Evolutionary conservation across 2,113 vertebrate genomes (phyloP).

Genomic region (Deroptyus accipitrinus): DNA sequence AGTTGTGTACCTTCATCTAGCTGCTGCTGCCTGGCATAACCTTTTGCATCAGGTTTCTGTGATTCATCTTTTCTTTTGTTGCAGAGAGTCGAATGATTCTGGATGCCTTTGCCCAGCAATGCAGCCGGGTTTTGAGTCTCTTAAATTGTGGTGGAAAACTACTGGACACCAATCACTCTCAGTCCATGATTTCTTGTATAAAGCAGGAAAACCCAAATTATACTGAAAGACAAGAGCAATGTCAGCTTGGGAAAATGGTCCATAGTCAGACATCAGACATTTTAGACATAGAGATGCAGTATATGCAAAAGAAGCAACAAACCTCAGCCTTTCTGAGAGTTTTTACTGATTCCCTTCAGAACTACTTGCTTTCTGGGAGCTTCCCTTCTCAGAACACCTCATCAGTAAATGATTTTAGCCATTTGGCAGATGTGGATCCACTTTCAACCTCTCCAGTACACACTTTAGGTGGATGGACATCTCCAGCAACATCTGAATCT

Average conservation of each 20-base stretch:
- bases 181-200: conserved; percentile 84
- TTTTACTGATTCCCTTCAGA: conserved; percentile 97
- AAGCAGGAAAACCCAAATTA: conserved; percentile 87
- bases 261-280: conserved; percentile 84
- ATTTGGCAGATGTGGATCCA: conserved; percentile 80
- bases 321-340: conserved; percentile 93
- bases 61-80: conserved; percentile 64
- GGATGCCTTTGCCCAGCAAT: conserved; percentile 97
- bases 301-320: conserved; percentile 91
- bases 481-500: conserved; percentile 93
- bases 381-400: conserved; percentile 79
- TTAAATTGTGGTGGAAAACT: conserved; percentile 93
- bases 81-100: conserved; percentile 94
- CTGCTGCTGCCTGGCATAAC: not conserved
- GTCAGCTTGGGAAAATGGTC: conserved; percentile 80
- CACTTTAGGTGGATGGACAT: conserved; percentile 91
- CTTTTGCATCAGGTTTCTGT: conserved; percentile 38
- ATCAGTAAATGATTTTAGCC: conserved; percentile 81
- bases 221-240: conserved; percentile 76
- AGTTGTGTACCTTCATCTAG: not conserved
- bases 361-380: conserved; percentile 89
- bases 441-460: conserved; percentile 86
- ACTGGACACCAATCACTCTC: conserved; percentile 83
- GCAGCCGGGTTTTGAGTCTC: conserved; percentile 95
- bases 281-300: conserved; percentile 85